Evolutionary conservation across 2,797 vertebrate species (phyloP), one percentile per base, ranked within the genome.

Genomic region (Thripadectes ignobilis): DNA sequence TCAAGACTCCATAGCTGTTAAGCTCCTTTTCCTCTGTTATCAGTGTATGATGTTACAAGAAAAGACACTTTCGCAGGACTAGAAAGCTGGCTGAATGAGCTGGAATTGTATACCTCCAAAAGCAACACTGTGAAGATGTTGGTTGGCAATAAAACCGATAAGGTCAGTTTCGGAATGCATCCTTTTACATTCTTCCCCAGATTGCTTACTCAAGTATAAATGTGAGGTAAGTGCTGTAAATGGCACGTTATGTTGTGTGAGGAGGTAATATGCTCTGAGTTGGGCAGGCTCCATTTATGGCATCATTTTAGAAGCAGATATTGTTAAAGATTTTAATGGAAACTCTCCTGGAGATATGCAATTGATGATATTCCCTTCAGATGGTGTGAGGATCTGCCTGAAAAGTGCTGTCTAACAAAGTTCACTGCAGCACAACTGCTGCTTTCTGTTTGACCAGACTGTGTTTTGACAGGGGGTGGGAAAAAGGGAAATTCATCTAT

Each of bases 1-100:
- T 38, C 22, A 67, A 29, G 68, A n/a, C 18, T 58, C 26, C 29
- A 10, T 34, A 73, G 54, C 39, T 79, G n/a, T 38, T 68, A 62
- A 91, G 32, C 41, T 83, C 17, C 26, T 90, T 95, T 85, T 79
- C 72, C 74, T 93, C 77, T 88, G 54, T 88, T 65, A 38, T 24
- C 77, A 97, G 96, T 97, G 77, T 97, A 97, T 19, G 97, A 97
- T 59, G 95, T 97, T 45, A 97, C 96, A 49, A 95, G 95, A 29
- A 97, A 94, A 85, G 95, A 93, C 65, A 97, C 93, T 20, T 97
- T 97, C 48, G 2, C 63, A 34, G 86, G 92, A 30, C 68, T 97
- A 1, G 90, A 97, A 6, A 48, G 82, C 29, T 97, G 97, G 97
- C 75, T 97, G 85, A 76, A 51, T 0, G 96, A 97, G 71, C 46